Conservation (phyloP, 2,888 invertebrate species). For the Tenthredo scrophulariae region DNA sequence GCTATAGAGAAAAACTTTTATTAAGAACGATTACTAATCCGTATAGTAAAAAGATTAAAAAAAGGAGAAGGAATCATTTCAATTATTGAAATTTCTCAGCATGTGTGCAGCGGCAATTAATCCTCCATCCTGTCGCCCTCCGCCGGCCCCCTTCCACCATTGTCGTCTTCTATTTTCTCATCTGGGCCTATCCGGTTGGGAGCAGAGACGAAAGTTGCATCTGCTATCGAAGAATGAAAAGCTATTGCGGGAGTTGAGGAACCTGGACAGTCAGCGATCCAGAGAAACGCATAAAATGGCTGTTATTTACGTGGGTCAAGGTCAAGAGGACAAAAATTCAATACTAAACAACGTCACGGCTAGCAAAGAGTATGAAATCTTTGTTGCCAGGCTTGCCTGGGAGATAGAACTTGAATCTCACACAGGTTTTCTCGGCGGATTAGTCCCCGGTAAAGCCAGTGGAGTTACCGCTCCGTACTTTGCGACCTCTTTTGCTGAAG, state of each 20-base stretch:
- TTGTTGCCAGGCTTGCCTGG: slow-evolving; percentile 87
- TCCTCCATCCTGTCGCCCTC: slow-evolving; percentile 80
- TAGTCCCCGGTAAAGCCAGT: slow-evolving; percentile 93
- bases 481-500: slow-evolving; percentile 95
- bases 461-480: slow-evolving; percentile 97
- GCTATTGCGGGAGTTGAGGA: slow-evolving; percentile 92
- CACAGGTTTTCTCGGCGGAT: slow-evolving; percentile 96
- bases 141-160: slow-evolving; percentile 87
- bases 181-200: slow-evolving; percentile 94
- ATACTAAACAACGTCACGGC: slow-evolving; percentile 95
- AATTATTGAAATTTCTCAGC: slow-evolving; percentile 66
- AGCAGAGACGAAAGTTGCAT: slow-evolving; percentile 91
- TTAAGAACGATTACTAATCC: no score
- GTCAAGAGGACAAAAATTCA: slow-evolving; percentile 97
- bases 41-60: no score
- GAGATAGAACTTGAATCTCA: slow-evolving; percentile 96
- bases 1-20: not conserved
- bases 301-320: slow-evolving; percentile 98
- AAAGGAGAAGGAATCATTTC: not conserved
- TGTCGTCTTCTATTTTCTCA: slow-evolving; percentile 95
- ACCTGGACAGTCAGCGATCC: slow-evolving; percentile 95
- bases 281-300: slow-evolving; percentile 98
- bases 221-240: slow-evolving; percentile 93
- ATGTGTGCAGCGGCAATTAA: slow-evolving; percentile 79
- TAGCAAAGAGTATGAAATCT: slow-evolving; percentile 95